These are phyloP conservation scores for Salmo trutta DNA, from an alignment of 2,797 vertebrate genomes.

Conservation along the genomic window DNA sequence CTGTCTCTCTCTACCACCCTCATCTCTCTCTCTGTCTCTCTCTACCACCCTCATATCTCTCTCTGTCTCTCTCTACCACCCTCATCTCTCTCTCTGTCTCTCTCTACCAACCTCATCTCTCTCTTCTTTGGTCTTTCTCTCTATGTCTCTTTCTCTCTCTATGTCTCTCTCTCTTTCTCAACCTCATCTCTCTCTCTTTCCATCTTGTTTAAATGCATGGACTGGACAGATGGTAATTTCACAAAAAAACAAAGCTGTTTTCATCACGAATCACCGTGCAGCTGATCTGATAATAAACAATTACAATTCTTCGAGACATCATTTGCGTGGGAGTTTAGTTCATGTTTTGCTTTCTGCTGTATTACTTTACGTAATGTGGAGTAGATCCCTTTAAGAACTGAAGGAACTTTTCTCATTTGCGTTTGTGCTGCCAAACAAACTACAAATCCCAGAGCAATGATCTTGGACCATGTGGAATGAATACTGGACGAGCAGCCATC, in stretches of 20 bases:
- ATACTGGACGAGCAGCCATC: background rate
- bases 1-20: too few relatives aligned
- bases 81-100: conserved; percentile 9
- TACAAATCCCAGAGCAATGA: background rate
- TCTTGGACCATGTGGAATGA: background rate
- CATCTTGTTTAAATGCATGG: background rate
- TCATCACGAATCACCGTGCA: background rate
- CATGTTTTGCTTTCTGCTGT: background rate
- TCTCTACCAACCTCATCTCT: background rate
- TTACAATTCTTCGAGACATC: background rate
- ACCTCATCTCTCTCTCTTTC: too few relatives aligned
- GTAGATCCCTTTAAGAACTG: background rate
- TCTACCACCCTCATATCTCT: background rate
- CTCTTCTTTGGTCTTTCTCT: background rate
- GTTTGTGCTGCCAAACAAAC: background rate
- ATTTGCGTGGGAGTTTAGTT: background rate
- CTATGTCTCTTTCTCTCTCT: too few relatives aligned
- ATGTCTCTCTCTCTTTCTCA: too few relatives aligned
- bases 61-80: background rate
- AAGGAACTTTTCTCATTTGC: background rate
- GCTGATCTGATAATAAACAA: background rate
- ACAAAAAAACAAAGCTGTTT: background rate
- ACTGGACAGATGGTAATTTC: background rate
- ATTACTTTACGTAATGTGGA: background rate
- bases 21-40: background rate